Percentiles rank a stretch among this genome's conserved stretches.
These are phyloP conservation scores for Pyrrhura leucotis DNA, from an alignment of 2,797 vertebrate species.

Conservation along the genomic window DNA sequence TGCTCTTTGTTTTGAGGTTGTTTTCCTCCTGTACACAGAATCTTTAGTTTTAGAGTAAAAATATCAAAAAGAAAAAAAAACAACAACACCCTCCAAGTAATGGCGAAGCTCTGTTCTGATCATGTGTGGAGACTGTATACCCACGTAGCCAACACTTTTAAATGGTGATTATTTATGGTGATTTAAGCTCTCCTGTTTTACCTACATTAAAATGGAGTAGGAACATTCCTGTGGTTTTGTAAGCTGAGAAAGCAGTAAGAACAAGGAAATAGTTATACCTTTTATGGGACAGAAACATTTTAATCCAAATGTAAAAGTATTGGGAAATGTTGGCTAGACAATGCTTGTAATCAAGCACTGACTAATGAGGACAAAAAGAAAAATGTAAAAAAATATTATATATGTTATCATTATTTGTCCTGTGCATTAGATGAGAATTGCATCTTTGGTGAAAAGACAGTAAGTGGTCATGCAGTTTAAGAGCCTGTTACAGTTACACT, in stretches of 20 bases:
- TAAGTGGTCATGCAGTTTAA: not conserved
- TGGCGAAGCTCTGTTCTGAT: not conserved
- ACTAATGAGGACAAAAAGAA: not conserved
- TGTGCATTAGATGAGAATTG: not conserved
- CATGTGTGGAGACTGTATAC: not conserved
- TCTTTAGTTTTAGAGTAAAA: not conserved
- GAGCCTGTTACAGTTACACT: not conserved
- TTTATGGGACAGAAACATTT: not conserved
- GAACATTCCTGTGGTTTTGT: not conserved
- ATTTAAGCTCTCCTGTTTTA: not conserved
- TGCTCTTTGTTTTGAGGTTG: not conserved
- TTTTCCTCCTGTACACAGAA: not conserved
- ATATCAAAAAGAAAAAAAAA: not conserved
- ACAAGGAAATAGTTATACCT: not conserved
- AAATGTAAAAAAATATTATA: not conserved
- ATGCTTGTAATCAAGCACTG: not conserved
- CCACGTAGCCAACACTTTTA: not conserved
- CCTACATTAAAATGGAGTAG: not conserved
- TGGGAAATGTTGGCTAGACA: not conserved
- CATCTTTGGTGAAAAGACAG: not conserved
- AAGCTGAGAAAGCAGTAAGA: not conserved
- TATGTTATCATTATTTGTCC: not conserved
- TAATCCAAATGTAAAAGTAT: not conserved
- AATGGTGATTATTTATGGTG: not conserved
- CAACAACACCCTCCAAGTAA: not conserved